Evolutionary conservation across 2,797 vertebrate species (phyloP).

Genomic region (Clamator glandarius): DNA sequence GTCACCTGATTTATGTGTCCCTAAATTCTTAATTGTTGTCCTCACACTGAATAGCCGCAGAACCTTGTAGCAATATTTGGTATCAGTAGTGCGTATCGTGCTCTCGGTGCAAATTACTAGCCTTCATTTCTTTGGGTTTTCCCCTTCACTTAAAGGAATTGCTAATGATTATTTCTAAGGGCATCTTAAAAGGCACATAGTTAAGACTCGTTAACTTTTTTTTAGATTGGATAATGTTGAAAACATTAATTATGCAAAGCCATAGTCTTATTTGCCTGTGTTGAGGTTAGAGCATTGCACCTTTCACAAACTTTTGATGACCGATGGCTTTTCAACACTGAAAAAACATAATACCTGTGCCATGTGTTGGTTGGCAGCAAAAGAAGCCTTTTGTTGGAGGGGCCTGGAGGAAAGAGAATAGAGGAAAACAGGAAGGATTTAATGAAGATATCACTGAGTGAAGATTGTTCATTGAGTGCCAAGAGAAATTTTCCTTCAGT

Average conservation of each 20-base stretch:
- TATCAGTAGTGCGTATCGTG: not conserved
- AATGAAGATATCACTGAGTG: not conserved
- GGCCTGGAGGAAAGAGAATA: not conserved
- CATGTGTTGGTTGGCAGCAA: not conserved
- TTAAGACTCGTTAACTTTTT: not conserved
- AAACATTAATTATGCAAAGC: not conserved
- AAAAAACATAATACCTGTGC: not conserved
- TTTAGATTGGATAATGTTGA: not conserved
- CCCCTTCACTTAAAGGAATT: not conserved
- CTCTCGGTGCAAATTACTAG: not conserved
- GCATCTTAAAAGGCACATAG: not conserved
- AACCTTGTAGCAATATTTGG: not conserved
- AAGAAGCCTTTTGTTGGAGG: not conserved
- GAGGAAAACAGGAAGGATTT: not conserved
- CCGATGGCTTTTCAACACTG: not conserved
- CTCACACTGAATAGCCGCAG: not conserved
- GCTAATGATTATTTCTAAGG: not conserved
- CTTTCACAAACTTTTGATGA: not conserved
- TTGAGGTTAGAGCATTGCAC: not conserved
- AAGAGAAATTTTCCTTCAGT: not conserved
- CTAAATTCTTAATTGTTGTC: not conserved
- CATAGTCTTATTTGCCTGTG: not conserved
- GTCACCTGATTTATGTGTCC: not conserved
- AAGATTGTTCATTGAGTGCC: not conserved
- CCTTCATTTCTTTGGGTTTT: not conserved